Evolutionary conservation across 2,888 invertebrate species (phyloP), one percentile per base, ranked within the genome.

Genomic region (Beris chalybata): DNA sequence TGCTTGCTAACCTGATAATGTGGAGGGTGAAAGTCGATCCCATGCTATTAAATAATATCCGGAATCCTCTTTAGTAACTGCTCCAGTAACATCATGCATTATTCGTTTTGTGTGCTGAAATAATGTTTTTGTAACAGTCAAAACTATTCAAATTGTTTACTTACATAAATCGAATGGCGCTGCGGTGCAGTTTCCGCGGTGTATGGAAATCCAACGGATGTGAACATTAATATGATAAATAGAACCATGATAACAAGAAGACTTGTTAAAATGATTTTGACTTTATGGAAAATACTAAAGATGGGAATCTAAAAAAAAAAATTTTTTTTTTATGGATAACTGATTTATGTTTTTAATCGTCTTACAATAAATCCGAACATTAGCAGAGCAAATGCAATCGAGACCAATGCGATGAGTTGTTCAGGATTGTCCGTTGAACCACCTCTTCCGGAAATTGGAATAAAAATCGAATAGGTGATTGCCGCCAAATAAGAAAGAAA

Each of bases 131-230:
- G 15, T n/a, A 48, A 3, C 6, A 3, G n/a, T 44, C 11, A n/a
- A 44, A 12, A 44, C 22, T 22, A 22, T 22, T 22, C 1, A 38
- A 38, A n/a, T 6, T 48, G 3, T n/a, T 48, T n/a, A 50, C 77
- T 75, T 76, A 86, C 86, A 75, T 84, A 73, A 6, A 85, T 76
- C 4, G 83, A 76, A 52, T 84, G 80, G 22, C 87, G 78, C 73
- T 87, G 84, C 2, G 84, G 81, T 53, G 79, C 78, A 4, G 79
- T 78, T 66, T 83, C 80, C 4, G 79, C 82, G 43, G 82, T 80
- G 73, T 83, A 87, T 22, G 87, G 87, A 71, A 86, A 85, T 1
- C 87, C 86, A n/a, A 85, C 72, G 1, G 83, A 81, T 1, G 86
- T 85, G 4, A 82, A 78, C 6, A 78, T 76, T 44, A 80, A 31